These are phyloP conservation scores for Dasypolia templi DNA, from an alignment of 2,888 invertebrate genomes.

Conservation along the genomic window DNA sequence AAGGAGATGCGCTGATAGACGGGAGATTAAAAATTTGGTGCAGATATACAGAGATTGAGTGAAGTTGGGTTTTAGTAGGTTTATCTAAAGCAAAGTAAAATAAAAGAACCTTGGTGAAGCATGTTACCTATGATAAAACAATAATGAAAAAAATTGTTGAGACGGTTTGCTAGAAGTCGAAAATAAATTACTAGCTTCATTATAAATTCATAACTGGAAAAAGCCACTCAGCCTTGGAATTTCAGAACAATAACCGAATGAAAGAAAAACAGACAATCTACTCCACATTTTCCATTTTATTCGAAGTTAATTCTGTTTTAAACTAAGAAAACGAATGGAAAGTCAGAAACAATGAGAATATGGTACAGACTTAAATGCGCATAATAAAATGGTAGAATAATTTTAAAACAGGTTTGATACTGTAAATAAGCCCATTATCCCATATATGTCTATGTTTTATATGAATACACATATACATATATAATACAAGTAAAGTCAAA, in stretches of 20 bases:
- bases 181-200: conserved; percentile 18
- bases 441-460: conserved; percentile 30
- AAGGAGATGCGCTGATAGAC: conserved; percentile 57
- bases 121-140: not conserved
- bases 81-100: too few relatives aligned
- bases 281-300: conserved; percentile 32
- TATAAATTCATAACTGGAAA: conserved; percentile 25
- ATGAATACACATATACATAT: too few relatives aligned
- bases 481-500: too few relatives aligned
- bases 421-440: conserved; percentile 58
- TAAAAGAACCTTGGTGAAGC: not conserved
- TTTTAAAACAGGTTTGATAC: conserved; percentile 31
- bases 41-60: not conserved
- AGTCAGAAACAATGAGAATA: conserved; percentile 44
- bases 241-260: conserved; percentile 31
- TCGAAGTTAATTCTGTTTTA: conserved; percentile 6
- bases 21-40: conserved; percentile 28
- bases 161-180: not conserved
- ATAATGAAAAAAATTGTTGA: not conserved
- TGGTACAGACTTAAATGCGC: conserved; percentile 32
- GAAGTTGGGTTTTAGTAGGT: conserved; percentile 14
- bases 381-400: conserved; percentile 35
- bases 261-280: conserved; percentile 41
- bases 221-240: conserved; percentile 17
- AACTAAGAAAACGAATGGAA: conserved; percentile 43